These are phyloP conservation scores for Marcusenius ussheri DNA, from an alignment of 2,113 vertebrate genomes.

Conservation along the genomic window DNA sequence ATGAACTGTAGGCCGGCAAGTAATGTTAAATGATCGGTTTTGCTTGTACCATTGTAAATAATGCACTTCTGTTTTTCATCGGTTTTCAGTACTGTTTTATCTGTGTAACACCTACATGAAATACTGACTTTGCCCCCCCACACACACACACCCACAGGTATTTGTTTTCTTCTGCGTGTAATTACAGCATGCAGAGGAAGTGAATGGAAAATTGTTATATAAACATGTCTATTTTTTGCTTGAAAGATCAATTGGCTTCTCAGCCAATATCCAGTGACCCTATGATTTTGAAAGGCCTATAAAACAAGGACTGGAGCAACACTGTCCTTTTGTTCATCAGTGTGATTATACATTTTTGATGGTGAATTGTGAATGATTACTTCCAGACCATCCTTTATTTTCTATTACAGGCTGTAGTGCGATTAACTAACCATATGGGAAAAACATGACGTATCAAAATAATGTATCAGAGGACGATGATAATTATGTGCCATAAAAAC, in stretches of 20 bases:
- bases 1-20: background rate
- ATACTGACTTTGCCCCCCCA: background rate
- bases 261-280: background rate
- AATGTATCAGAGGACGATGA: background rate
- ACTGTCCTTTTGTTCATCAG: background rate
- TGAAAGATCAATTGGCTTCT: background rate
- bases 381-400: background rate
- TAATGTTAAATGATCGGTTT: background rate
- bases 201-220: background rate
- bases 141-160: background rate
- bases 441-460: background rate
- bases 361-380: background rate
- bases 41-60: background rate
- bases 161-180: background rate
- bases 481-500: background rate
- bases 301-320: background rate
- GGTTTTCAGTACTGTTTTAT: background rate
- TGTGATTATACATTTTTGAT: background rate
- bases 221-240: slow-evolving; percentile 1
- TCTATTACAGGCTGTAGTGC: background rate
- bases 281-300: background rate
- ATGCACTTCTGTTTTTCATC: background rate
- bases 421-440: background rate
- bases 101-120: background rate
- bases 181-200: background rate